Base-by-base conservation (phyloP, 2,113 vertebrate species). In the Zapornia atra region DNA sequence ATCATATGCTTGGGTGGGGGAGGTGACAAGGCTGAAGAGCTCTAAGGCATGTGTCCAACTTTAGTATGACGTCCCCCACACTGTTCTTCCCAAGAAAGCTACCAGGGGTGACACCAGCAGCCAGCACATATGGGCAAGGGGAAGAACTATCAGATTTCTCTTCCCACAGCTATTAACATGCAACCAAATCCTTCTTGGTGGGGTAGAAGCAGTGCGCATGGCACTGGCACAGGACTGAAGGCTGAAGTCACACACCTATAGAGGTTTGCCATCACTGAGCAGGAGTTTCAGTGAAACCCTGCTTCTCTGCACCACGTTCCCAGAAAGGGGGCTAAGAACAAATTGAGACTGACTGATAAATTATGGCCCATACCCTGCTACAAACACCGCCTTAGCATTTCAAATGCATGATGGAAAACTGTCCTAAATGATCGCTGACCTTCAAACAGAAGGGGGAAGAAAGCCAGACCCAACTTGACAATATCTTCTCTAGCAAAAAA, bases 371-470 rank as follows among this genome's bases (percentile, higher is more conserved):
- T n/a, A 48, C 77, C 56, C 82, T 80, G 71, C 60, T 66, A 8
- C 71, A 86, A 86, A 61, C 91, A 53, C 44, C 1, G 5, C 91
- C 53, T 61, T 31, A 61, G 57, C 57, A 59, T 77, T 77, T 73
- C 59, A 86, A 92, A 79, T 42, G 78, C 25, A 1, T 50, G 71
- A 60, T 9, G 64, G 87, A 88, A 93, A 91, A 93, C 90, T 89
- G 82, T 93, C 90, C 85, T 92, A 93, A 88, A 95, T 93, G 83
- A 81, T 92, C 75, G 13, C 82, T 95, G 95, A 95, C 93, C 95
- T 95, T 94, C 95, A 95, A 82, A 94, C 15, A 40, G 80, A 70
- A 92, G 75, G 72, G 42, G 68, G 46, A 86, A 88, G 84, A 82
- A 90, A 92, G 71, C 63, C 81, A 96, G 88, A 69, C 51, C 81